These are phyloP conservation scores for Phenganax marumi DNA, from an alignment of 92 coral and sea anemone genomes.

Conservation along the genomic window DNA sequence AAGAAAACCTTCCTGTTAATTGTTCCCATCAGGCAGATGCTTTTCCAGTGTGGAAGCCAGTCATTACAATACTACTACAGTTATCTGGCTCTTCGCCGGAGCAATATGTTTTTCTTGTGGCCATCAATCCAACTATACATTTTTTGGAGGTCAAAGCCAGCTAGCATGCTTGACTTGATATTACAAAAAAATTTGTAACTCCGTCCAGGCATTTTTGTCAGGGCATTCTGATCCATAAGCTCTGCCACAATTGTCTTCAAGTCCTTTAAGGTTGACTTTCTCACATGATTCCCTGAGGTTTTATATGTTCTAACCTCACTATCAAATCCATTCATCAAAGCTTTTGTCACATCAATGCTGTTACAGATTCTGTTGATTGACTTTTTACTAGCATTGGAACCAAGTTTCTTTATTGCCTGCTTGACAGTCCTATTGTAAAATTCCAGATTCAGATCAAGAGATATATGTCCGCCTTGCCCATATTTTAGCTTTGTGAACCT, in stretches of 20 bases:
- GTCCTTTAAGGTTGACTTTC: constrained; percentile 1
- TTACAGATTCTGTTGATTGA: constrained; percentile 3
- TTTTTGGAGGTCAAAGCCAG: constrained; percentile 4
- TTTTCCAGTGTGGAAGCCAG: neutral
- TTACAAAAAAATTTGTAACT: neutral
- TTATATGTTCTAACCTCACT: neutral
- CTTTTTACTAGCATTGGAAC: constrained; percentile 12
- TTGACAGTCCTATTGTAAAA: constrained; percentile 11
- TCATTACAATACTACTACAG: neutral
- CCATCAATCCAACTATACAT: neutral
- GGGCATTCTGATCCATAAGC: neutral
- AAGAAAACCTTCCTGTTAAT: too few species aligned
- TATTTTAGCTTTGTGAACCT: neutral
- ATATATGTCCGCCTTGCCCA: constrained; percentile 5
- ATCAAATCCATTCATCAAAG: neutral
- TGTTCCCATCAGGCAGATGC: neutral
- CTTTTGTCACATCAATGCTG: constrained; percentile 6
- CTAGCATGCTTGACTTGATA: neutral
- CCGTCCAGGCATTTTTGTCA: neutral
- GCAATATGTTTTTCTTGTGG: neutral
- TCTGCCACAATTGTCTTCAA: constrained; percentile 8
- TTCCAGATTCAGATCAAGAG: constrained; percentile 17
- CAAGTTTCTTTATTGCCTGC: constrained; percentile 11
- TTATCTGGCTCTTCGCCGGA: neutral
- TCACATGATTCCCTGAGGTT: constrained; percentile 13